A percentile compares a stretch with the other conserved stretches of the same genome.
Conservation (phyloP, 2,888 invertebrate species). For the Acleris laterana region DNA sequence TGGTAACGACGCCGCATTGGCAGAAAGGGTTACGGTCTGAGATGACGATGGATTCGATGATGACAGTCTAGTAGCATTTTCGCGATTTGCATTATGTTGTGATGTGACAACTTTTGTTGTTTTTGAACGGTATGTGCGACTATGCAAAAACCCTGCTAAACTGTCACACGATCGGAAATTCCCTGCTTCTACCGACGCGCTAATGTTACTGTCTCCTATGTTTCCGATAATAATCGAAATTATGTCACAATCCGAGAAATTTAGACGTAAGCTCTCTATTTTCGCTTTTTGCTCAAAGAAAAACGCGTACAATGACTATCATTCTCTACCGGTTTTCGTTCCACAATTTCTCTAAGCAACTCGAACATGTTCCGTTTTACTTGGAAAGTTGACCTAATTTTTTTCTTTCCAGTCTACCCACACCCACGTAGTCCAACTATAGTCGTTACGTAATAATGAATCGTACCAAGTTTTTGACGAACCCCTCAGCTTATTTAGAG, state of each 20-base stretch:
- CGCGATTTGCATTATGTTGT: background rate
- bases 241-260: background rate
- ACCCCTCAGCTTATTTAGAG: conserved; percentile 20
- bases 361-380: conserved; percentile 7
- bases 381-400: conserved; percentile 1
- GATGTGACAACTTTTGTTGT: background rate
- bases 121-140: conserved; percentile 4
- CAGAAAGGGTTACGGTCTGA: background rate
- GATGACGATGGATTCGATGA: background rate
- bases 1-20: background rate
- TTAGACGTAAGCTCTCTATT: background rate
- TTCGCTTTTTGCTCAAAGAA: background rate
- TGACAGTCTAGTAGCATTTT: background rate
- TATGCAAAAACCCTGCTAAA: conserved; percentile 1
- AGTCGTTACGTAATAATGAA: conserved; percentile 15
- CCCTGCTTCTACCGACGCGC: background rate
- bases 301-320: conserved; percentile 3
- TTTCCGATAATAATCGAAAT: background rate
- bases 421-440: conserved; percentile 2
- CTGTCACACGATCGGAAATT: conserved; percentile 1
- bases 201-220: conserved; percentile 1
- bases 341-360: background rate
- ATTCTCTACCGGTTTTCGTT: background rate
- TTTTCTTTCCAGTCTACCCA: background rate
- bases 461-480: conserved; percentile 27